Base-by-base conservation (phyloP, 2,888 invertebrate genomes). In the Arctia plantaginis region DNA sequence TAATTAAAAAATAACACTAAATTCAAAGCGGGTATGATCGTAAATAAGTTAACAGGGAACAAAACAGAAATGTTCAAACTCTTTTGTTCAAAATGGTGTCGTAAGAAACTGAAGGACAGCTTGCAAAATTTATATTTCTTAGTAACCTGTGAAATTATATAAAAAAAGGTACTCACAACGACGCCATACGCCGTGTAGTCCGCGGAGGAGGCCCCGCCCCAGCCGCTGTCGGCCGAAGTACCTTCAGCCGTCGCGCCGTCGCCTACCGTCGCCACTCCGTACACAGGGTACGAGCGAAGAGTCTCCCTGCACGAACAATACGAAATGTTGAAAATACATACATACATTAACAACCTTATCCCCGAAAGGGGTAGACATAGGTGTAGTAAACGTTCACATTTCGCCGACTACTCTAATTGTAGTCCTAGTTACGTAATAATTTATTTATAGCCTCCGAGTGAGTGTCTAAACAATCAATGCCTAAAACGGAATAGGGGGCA, bases 241-340 rank as follows among this genome's bases (percentile, higher is more conserved):
- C 86, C 88, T 39, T 85, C 88, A 1, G 27, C 85, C 82, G 69
- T 88, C 89, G 71, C 92, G 82, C 92, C 95, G 88, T 90, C 91
- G 77, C 92, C 94, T 66, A 93, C 94, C 27, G 90, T 91, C 59
- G 93, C 81, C 80, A 94, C 94, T 55, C 91, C 91, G 89, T 95
- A 95, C 85, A 95, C 94, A 72, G 96, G 91, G 96, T 97, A 89
- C 96, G 97, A 83, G 97, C 97, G 94, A 97, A 99, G 91, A 96
- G 98, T 91, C 96, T 98, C 89, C 97, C 97, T 89, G 97, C 8
- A 47, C 20, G 15, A 35, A 30, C 39, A 23, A 74, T 20, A 64
- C 44, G 66, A 30, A 8, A n/a, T n/a, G 0, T n/a, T 55, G 0
- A 55, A 55, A 23, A 55, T n/a, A 55, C 51, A 55, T 12, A 23